phyloP scores from a whole-genome alignment of 2,888 invertebrate species.

The Biston betularia region DNA sequence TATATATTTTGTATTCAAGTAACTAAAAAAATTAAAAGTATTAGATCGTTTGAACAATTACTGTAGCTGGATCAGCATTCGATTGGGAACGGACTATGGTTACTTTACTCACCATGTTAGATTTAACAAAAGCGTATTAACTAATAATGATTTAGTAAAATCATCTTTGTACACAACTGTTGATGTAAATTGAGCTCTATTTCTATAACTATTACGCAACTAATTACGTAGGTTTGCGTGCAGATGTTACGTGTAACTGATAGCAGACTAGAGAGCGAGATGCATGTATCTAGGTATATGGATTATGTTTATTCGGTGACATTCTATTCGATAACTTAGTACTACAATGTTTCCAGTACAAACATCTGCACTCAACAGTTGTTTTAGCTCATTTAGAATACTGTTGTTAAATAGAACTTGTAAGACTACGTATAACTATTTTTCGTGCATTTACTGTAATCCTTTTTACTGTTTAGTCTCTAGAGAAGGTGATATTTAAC shows the following conservation, averaged over 20 bases:
- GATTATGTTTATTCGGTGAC: constrained; percentile 10
- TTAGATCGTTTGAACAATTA: too few relatives aligned
- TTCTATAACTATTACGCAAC: constrained; percentile 42
- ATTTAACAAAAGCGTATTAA: constrained; percentile 6
- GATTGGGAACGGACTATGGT: background rate
- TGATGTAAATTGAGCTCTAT: constrained; percentile 19
- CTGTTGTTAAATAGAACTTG: constrained; percentile 71
- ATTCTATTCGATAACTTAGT: background rate
- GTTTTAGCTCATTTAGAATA: constrained; percentile 67
- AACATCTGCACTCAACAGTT: constrained; percentile 66
- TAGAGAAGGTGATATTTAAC: constrained; percentile 81
- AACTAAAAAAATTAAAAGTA: too few relatives aligned
- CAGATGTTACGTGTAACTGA: constrained; percentile 55
- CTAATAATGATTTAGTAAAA: constrained; percentile 1
- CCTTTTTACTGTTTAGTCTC: constrained; percentile 79
- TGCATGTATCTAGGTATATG: constrained; percentile 3
- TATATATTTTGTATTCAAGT: too few relatives aligned
- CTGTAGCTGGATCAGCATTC: too few relatives aligned
- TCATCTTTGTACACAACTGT: constrained; percentile 4
- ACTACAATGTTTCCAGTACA: constrained; percentile 10
- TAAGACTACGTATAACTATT: constrained; percentile 82
- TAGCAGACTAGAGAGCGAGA: background rate
- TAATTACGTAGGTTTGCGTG: constrained; percentile 64
- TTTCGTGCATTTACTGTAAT: constrained; percentile 86
- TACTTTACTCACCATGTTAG: background rate